Evolutionary conservation across 2,888 invertebrate species (phyloP).

Genomic region (Drepana falcataria): DNA sequence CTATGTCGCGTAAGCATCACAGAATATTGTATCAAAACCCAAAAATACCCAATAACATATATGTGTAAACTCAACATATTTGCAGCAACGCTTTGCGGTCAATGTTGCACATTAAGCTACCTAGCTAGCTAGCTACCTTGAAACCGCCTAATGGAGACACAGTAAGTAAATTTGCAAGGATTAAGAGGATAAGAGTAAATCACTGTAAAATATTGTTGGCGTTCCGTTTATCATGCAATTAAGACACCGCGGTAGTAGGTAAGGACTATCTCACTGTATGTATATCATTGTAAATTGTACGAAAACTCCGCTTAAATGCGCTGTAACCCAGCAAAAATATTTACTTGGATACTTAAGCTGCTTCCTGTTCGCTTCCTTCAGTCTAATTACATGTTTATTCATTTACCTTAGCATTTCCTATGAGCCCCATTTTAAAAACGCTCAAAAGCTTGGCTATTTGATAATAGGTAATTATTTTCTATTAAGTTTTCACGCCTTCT

Average conservation of each 20-base stretch:
- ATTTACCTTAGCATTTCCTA: neutral
- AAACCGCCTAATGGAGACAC: neutral
- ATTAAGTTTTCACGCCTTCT: no score
- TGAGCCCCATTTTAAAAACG: neutral
- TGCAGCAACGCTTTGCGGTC: neutral
- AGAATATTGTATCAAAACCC: no score
- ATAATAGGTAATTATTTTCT: no score
- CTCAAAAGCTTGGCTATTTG: no score
- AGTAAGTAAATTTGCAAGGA: neutral
- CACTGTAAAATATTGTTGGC: constrained; percentile 33
- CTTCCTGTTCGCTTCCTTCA: neutral
- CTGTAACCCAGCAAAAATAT: constrained; percentile 16
- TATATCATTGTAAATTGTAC: constrained; percentile 34
- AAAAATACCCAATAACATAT: no score
- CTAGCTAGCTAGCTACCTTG: neutral
- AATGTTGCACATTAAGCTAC: neutral
- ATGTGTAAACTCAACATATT: no score
- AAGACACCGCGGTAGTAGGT: constrained; percentile 15
- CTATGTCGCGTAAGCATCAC: no score
- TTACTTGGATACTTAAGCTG: constrained; percentile 11
- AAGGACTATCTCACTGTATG: constrained; percentile 10
- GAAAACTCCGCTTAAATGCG: constrained; percentile 19
- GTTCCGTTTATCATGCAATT: constrained; percentile 35
- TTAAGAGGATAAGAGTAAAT: constrained; percentile 22
- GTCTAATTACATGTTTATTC: neutral